Base-by-base conservation (phyloP, 2,888 invertebrate species). In the Dendrolimus houi region DNA sequence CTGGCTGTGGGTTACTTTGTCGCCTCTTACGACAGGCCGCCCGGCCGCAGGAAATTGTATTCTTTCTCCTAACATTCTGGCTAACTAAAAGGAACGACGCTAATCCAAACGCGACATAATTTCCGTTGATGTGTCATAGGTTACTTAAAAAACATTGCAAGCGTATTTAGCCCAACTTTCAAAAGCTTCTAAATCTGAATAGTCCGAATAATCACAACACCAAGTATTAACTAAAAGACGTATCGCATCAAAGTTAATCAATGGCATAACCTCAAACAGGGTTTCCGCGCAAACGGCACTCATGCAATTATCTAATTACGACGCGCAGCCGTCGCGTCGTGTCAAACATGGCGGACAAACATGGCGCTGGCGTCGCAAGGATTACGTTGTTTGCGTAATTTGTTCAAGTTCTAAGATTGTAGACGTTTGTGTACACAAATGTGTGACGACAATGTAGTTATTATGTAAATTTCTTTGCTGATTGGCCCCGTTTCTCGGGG, bases 291-390 rank as follows among this genome's bases (percentile, higher is more conserved):
- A 72, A 73, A 72, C 73, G 72, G 68, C 66, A 66, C 66, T 66
- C 75, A 77, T 79, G 77, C 83, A 83, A 84, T 84, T 83, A 84
- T 81, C 79, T 83, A 84, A 85, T 85, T 84, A 82, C 70, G 65
- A 70, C 71, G 71, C 73, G 67, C 57, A 61, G 63, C 67, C 69
- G 67, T 63, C 68, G 68, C 72, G 71, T 69, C 64, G 69, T 64
- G 57, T 62, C 76, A 74, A 77, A 77, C 69, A 77, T 72, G 78
- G 75, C 72, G 69, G 70, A 62, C 75, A 70, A 74, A 75, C 68
- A 72, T 71, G 73, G 71, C 70, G 69, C 58, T 61, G 62, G 63
- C 63, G 74, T 71, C 72, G 70, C 76, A 68, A 64, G 74, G 74
- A 79, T 80, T 68, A 67, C 77, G 72, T 63, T 83, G 81, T 83